Base-by-base conservation (phyloP, 2,113 vertebrate genomes). In the Megaleporinus macrocephalus region DNA sequence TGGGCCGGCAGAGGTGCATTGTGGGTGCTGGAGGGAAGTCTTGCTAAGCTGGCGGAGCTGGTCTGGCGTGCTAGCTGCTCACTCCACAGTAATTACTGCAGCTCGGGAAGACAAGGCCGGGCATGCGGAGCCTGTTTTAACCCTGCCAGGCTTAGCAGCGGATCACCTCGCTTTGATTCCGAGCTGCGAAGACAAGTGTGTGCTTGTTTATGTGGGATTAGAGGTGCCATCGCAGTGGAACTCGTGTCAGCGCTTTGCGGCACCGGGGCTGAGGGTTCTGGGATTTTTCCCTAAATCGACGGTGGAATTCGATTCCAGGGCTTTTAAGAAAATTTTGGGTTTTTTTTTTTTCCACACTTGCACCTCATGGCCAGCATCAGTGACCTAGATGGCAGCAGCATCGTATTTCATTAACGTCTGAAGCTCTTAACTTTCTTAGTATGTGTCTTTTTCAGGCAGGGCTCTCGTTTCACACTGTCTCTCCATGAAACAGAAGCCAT, bases 81-180 rank as follows among this genome's bases (percentile, higher is more conserved):
- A 24, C 87, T 91, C 84, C 77, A 79, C 86, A 85, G 87, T 91
- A 93, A 93, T 93, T 92, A 90, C 86, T 87, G 87, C 79, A 84
- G 81, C 84, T 33, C 80, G 79, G 68, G 29, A 83, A 84, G 88
- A 90, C 92, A 86, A 90, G 92, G 90, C 92, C 88, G 69, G 91
- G 83, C 93, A 87, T 86, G 92, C 86, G 61, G 18, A 69, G 65
- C 63, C 79, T 66, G 61, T 57, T 72, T 41, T 51, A 57, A 51
- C 78, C 36, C 73, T 81, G 44, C 29, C 18, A 57, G 14, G 22
- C 66, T 73, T 9, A 33, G 33, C 66, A 16, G 49, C 62, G 63
- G 70, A 85, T 79, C 63, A 85, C 26, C 80, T 71, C 14, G 4
- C 78, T 80, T 83, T 83, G 86, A 74, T 81, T 83, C 66, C 29